phyloP scores from a whole-genome alignment of 2,888 invertebrate species.

The Bombylius discolor region DNA sequence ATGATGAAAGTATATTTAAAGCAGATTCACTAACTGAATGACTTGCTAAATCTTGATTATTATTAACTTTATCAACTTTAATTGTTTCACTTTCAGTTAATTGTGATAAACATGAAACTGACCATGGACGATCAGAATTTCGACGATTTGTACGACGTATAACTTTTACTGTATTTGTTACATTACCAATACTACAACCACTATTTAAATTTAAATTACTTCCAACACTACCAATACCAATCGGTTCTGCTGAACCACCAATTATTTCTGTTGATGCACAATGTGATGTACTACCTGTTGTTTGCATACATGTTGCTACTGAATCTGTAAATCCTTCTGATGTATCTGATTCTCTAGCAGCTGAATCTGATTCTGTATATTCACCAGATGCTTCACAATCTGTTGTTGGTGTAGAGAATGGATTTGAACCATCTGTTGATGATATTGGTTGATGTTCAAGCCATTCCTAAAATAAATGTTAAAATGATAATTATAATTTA shows the following conservation, averaged over 20 bases:
- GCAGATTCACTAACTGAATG: constrained; percentile 86
- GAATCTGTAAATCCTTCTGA: constrained; percentile 69
- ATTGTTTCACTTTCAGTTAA: constrained; percentile 37
- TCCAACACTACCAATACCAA: constrained; percentile 16
- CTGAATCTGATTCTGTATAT: constrained; percentile 48
- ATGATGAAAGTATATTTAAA: constrained; percentile 55
- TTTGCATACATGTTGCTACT: constrained; percentile 50
- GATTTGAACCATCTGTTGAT: constrained; percentile 10
- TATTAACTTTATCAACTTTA: constrained; percentile 31
- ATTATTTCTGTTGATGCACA: constrained; percentile 39
- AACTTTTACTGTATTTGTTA: constrained; percentile 35
- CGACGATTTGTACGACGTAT: constrained; percentile 40
- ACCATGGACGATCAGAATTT: constrained; percentile 59
- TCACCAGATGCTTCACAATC: constrained; percentile 80
- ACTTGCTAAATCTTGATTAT: constrained; percentile 42
- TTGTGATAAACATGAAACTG: constrained; percentile 75
- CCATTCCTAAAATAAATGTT: constrained; percentile 27
- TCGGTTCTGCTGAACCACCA: constrained; percentile 49
- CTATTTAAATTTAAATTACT: constrained; percentile 31
- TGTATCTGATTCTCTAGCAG: constrained; percentile 54
- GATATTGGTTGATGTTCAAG: constrained; percentile 32
- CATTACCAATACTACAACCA: neutral
- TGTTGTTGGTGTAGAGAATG: constrained; percentile 20
- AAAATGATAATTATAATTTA: neutral
- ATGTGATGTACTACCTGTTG: constrained; percentile 34